These are phyloP conservation scores for Cirrhinus molitorella DNA, from an alignment of 2,797 vertebrate species.

Conservation along the genomic window DNA sequence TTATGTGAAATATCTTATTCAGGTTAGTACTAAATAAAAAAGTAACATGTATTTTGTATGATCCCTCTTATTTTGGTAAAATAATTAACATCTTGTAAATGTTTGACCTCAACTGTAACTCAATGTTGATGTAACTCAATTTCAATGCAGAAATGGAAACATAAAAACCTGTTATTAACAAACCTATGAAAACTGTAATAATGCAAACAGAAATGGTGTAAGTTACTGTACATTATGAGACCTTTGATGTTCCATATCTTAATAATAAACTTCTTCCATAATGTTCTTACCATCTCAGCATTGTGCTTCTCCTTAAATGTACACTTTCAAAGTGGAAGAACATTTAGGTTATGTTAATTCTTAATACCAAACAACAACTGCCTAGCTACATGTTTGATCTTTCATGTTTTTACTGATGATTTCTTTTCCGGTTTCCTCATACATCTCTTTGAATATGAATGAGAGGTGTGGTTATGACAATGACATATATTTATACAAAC, in stretches of 20 bases:
- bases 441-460: neutral
- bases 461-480: neutral
- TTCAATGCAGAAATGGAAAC: neutral
- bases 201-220: neutral
- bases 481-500: neutral
- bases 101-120: no score
- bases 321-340: no score
- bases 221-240: neutral
- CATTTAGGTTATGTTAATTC: neutral
- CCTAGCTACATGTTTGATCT: neutral
- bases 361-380: neutral
- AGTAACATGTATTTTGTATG: no score
- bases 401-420: neutral
- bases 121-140: neutral
- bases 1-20: no score
- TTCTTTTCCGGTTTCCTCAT: neutral
- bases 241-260: neutral
- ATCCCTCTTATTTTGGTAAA: no score
- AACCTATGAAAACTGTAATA: neutral
- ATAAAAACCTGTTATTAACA: no score
- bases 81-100: no score
- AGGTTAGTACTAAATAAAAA: no score
- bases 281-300: neutral
- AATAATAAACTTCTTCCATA: neutral
- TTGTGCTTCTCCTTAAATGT: no score